These are phyloP conservation scores for Rhabdomys pumilio DNA, from an alignment of 2,797 vertebrate genomes.

Conservation along the genomic window DNA sequence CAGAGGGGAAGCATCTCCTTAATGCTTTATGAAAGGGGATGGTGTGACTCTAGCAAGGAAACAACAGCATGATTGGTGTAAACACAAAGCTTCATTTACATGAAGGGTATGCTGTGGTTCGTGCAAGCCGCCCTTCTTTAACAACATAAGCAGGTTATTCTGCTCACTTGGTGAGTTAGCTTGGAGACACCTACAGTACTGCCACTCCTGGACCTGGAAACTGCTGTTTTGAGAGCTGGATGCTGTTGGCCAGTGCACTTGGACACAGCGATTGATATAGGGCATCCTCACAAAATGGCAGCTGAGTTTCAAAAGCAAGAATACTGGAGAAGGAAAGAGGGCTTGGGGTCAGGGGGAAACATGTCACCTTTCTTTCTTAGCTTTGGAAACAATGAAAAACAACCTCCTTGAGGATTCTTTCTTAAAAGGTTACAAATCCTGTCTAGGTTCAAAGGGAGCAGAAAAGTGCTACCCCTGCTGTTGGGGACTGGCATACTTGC, in stretches of 20 bases:
- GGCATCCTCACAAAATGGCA: neutral
- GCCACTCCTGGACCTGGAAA: neutral
- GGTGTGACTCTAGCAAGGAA: neutral
- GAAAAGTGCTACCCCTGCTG: neutral
- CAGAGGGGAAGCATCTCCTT: neutral
- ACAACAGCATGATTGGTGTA: neutral
- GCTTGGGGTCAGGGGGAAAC: neutral
- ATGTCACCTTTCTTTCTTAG: neutral
- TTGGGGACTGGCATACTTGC: neutral
- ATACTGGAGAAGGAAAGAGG: too few relatives aligned
- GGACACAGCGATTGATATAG: neutral
- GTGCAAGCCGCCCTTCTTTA: neutral
- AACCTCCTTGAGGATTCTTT: neutral
- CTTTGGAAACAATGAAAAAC: neutral
- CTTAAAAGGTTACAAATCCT: neutral
- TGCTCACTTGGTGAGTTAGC: neutral
- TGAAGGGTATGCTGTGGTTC: neutral
- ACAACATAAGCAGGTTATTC: neutral
- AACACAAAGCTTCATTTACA: neutral
- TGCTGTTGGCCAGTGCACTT: neutral
- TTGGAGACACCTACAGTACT: neutral
- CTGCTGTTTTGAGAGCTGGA: neutral
- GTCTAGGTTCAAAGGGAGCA: neutral
- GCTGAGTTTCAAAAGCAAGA: neutral
- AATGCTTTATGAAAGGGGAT: neutral